Percentiles rank a stretch among this genome's conserved stretches.
Evolutionary conservation across 2,113 vertebrate species (phyloP).

Genomic region (Boulengeromyrus knoepffleri): DNA sequence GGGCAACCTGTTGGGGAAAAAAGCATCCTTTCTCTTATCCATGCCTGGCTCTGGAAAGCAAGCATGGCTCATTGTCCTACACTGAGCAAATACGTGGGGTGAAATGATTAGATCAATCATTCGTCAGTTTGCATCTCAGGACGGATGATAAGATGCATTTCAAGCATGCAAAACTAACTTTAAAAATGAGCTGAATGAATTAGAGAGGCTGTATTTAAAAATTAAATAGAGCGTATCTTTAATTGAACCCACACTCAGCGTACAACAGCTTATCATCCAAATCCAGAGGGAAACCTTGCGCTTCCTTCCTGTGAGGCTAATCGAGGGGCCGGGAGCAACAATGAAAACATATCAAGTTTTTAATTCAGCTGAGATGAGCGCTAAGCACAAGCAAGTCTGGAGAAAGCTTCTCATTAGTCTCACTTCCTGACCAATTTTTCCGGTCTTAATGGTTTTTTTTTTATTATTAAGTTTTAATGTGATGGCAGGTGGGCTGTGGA

Average conservation of each 20-base stretch:
- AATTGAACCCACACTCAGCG: neutral
- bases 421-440: constrained; percentile 15
- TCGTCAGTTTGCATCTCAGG: neutral
- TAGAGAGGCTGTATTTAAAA: neutral
- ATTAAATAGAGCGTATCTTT: neutral
- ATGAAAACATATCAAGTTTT: constrained; percentile 5
- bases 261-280: neutral
- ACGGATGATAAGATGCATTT: neutral
- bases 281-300: neutral
- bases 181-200: neutral
- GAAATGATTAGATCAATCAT: neutral
- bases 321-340: neutral
- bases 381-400: neutral
- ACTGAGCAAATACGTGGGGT: neutral
- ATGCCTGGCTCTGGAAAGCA: neutral
- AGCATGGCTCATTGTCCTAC: neutral
- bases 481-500: constrained; percentile 8
- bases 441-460: constrained; percentile 36
- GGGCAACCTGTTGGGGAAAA: neutral
- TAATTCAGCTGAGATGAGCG: constrained; percentile 9
- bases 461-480: constrained; percentile 27
- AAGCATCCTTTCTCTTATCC: neutral
- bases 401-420: constrained; percentile 3
- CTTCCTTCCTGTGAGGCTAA: constrained; percentile 7
- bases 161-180: neutral